Evolutionary conservation across 1,140 invertebrate species (phyloP).

Genomic region (Potamilus streckersoni): DNA sequence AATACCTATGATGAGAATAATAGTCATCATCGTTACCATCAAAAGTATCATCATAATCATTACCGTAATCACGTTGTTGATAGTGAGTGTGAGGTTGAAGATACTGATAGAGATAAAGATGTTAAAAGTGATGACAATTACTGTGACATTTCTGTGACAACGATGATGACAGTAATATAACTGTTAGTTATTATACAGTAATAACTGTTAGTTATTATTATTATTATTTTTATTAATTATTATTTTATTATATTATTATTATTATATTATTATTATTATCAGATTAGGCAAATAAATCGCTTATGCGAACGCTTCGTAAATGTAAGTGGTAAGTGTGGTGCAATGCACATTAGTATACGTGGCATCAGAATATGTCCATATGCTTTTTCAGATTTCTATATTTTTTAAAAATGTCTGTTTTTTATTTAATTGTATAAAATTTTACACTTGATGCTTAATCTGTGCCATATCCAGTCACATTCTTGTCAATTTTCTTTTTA

Average conservation of each 20-base stretch:
- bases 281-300: too few species aligned
- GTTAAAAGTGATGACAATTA: background rate
- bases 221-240: background rate
- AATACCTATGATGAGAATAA: background rate
- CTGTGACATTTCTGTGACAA: too few species aligned
- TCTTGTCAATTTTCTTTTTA: too few species aligned
- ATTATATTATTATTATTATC: constrained; percentile 4
- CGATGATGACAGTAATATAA: background rate
- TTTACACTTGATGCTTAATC: too few species aligned
- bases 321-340: too few species aligned
- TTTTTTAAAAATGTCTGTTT: too few species aligned
- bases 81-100: background rate
- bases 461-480: background rate
- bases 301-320: too few species aligned
- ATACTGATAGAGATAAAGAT: background rate
- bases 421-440: too few species aligned
- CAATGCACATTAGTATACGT: too few species aligned
- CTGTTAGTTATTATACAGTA: constrained; percentile 1
- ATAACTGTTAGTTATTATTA: constrained; percentile 6
- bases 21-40: background rate
- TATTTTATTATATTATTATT: background rate
- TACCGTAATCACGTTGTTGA: constrained; percentile 20
- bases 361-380: too few species aligned
- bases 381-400: too few species aligned
- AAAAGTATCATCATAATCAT: constrained; percentile 1